Evolutionary conservation across 1,140 invertebrate species (phyloP), one percentile per base, ranked within the genome.

Genomic region (Drosophila parabipectinata): DNA sequence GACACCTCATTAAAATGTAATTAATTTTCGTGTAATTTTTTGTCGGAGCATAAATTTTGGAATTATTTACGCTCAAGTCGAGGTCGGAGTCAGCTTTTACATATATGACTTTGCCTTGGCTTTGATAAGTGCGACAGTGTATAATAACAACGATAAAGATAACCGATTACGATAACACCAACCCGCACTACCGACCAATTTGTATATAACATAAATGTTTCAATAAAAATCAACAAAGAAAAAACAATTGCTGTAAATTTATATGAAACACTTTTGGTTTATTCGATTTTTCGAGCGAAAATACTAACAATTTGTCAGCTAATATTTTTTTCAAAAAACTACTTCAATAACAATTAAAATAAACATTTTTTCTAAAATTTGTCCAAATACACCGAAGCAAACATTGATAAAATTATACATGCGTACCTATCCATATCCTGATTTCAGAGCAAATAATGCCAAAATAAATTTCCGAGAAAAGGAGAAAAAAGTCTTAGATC

Each of bases 401-500:
- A 77, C 72, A 60, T 77, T 37, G 30, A 50, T 88, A 32, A 85
- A 85, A 87, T 91, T 91, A 90, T 91, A 91, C 90, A 77, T 91
- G 78, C 90, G 90, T 91, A 77, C 90, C 83, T 91, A 91, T 91
- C 90, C 90, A 87, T 91, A 91, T 91, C 90, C 90, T 90, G 83
- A 88, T 89, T 82, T 90, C 92, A 95, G 94, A 93, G 94, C 94
- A 92, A 94, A 94, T 90, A 93, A 93, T 92, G 93, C 93, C 79
- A 96, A 96, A 92, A 95, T 96, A 91, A 98, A 97, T 93, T 98
- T 96, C 93, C 94, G 97, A 77, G 96, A 97, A 94, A 98, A 97
- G 93, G 97, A 98, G 93, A 98, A 98, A 92, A 95, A 97, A 93
- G 97, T 98, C 81, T 93, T 98, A 92, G 97, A 98, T 93, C 95